These are phyloP conservation scores for Lapara coniferarum DNA, from an alignment of 2,888 invertebrate species.

Conservation along the genomic window DNA sequence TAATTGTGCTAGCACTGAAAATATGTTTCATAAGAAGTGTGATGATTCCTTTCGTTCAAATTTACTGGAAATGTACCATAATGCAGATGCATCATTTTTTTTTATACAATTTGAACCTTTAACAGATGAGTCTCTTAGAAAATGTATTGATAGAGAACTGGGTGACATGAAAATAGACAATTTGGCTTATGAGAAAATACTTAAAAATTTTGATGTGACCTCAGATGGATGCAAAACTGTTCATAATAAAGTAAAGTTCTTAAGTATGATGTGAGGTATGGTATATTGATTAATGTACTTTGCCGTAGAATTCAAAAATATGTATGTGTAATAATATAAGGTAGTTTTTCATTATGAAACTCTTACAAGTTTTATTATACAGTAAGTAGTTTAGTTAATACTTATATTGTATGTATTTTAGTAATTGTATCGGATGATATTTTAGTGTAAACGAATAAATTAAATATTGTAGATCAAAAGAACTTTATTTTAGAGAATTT, in stretches of 20 bases:
- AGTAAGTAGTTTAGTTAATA: constrained; percentile 17
- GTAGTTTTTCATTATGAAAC: not conserved
- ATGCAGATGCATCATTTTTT: constrained; percentile 53
- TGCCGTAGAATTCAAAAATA: not conserved
- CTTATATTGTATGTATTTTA: not conserved
- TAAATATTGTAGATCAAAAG: constrained; percentile 74
- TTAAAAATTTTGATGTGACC: constrained; percentile 68
- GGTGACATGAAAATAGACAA: constrained; percentile 42
- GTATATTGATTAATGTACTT: constrained; percentile 9
- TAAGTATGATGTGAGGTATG: constrained; percentile 54
- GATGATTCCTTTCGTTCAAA: constrained; percentile 49
- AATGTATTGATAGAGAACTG: constrained; percentile 67
- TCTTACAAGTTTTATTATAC: not conserved
- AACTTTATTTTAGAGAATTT: constrained; percentile 84
- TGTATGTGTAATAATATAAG: not conserved
- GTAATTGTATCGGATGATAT: not conserved
- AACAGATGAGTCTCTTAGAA: constrained; percentile 54
- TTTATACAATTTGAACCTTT: constrained; percentile 64
- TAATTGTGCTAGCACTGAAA: constrained; percentile 59
- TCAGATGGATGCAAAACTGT: constrained; percentile 78
- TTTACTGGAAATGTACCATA: constrained; percentile 49
- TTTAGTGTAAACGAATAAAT: constrained; percentile 19
- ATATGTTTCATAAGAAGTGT: constrained; percentile 54
- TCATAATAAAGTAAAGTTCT: constrained; percentile 67
- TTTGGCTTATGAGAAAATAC: constrained; percentile 49